phyloP scores from a whole-genome alignment of 2,888 invertebrate genomes.

The Tenthredo distinguenda region DNA sequence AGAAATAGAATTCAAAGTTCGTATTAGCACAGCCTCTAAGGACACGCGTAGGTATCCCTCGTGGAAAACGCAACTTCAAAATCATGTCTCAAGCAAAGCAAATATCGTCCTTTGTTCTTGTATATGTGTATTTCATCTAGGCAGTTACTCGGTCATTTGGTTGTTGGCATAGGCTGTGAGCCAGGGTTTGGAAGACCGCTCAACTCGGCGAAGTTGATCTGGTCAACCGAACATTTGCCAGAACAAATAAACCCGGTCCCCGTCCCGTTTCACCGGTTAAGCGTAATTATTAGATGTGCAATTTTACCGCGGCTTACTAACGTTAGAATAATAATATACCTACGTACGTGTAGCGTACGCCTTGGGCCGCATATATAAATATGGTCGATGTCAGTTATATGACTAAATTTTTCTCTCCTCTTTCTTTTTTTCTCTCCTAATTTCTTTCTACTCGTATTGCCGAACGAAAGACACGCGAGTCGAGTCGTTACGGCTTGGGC shows the following conservation, averaged over 20 bases:
- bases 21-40: not conserved
- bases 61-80: not conserved
- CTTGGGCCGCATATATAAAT: not conserved
- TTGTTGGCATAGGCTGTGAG: slow-evolving; percentile 50
- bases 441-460: not conserved
- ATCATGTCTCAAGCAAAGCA: not conserved
- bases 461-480: slow-evolving; percentile 26
- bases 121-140: slow-evolving; percentile 48
- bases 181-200: not conserved
- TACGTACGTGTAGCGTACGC: not conserved
- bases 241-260: slow-evolving; percentile 47
- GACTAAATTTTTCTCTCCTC: not conserved
- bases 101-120: slow-evolving; percentile 20
- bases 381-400: slow-evolving; percentile 9
- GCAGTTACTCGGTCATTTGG: slow-evolving; percentile 51
- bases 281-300: slow-evolving; percentile 32
- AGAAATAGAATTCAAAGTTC: not conserved
- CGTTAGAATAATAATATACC: not conserved
- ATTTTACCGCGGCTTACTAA: slow-evolving; percentile 13
- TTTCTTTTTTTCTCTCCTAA: not conserved
- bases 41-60: not conserved
- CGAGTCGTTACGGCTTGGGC: not conserved
- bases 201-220: not conserved
- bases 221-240: slow-evolving; percentile 49
- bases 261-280: slow-evolving; percentile 33